phyloP scores from a whole-genome alignment of 2,797 vertebrate species.

The Melanitta fusca region DNA sequence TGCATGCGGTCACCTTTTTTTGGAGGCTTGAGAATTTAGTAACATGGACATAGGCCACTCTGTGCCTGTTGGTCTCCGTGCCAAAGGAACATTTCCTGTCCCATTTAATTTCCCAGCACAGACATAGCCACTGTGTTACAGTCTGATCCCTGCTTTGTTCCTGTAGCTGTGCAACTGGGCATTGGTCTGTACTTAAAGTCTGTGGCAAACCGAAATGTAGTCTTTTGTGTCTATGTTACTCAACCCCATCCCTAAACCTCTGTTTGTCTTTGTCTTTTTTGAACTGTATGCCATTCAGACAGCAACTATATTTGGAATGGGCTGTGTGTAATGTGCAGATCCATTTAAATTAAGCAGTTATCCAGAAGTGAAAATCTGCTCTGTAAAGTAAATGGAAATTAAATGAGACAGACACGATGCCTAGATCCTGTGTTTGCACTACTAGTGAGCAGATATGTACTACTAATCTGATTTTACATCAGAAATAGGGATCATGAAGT shows the following conservation, averaged over 20 bases:
- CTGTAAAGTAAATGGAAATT: conserved; percentile 13
- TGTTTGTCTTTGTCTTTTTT: conserved; percentile 46
- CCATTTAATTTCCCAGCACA: conserved; percentile 64
- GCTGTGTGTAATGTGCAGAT: neutral
- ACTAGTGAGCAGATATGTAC: neutral
- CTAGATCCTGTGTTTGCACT: neutral
- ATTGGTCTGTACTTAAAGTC: conserved; percentile 58
- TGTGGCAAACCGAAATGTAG: conserved; percentile 61
- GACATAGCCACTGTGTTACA: conserved; percentile 53
- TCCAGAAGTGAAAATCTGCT: conserved; percentile 1
- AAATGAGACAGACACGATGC: neutral
- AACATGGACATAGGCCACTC: conserved; percentile 49
- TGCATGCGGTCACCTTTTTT: conserved; percentile 37
- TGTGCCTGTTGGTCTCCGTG: conserved; percentile 43
- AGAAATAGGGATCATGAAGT: neutral
- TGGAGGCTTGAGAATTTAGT: conserved; percentile 45
- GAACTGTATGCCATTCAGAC: conserved; percentile 26
- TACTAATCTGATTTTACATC: neutral
- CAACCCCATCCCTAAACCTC: conserved; percentile 48
- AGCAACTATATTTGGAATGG: conserved; percentile 30
- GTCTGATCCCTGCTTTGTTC: conserved; percentile 61
- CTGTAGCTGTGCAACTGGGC: conserved; percentile 39
- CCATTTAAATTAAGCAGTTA: conserved; percentile 21
- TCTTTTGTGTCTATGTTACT: conserved; percentile 54
- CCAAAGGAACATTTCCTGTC: conserved; percentile 66